Evolutionary conservation across 2,888 invertebrate genomes (phyloP), one percentile per base, ranked within the genome.

Genomic region (Cataglyphis livida): DNA sequence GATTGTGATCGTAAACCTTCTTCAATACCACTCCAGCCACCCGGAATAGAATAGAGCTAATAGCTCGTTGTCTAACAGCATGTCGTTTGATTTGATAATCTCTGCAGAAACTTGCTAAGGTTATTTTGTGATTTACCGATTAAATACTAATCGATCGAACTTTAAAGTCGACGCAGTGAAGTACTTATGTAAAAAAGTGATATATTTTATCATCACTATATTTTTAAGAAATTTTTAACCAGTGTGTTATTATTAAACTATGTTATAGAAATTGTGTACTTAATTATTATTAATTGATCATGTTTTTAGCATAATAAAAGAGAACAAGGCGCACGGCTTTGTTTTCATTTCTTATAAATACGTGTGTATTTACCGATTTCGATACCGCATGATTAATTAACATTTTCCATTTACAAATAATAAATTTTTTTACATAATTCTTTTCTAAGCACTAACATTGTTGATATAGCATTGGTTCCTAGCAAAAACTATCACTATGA

Each of bases 61-160:
- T 35, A 57, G 41, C 35, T 57, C 21, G 32, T 65, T 21, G 57
- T 15, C 57, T 82, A 78, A 82, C 35, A 78, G 82, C 82, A 82
- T 82, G 81, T 18, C 7, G 41, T 74, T 18, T 61, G 35, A 59
- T 12, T 79, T 70, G 70, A 59, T 51, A n/a, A 41, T 3, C 15
- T 66, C 21, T 4, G 32, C 21, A 32, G 5, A 44, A 44, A 59
- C 25, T 66, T 15, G 25, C 65, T 65, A 66, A 41, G 1, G 10
- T 18, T 38, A 25, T 38, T 10, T n/a, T 4, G 25, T 7, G 21
- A 51, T 64, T 35, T n/a, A 7, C 1, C n/a, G 51, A 51, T 51
- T n/a, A 51, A 51, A 41, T 5, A 41, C 12, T 68, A 28, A 68
- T 78, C 18, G 25, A 66, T 66, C n/a, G 54, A 9, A 59, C 21